Evolutionary conservation across 2,888 invertebrate genomes (phyloP), one percentile per base, ranked within the genome.

Genomic region (Tetragonisca angustula): DNA sequence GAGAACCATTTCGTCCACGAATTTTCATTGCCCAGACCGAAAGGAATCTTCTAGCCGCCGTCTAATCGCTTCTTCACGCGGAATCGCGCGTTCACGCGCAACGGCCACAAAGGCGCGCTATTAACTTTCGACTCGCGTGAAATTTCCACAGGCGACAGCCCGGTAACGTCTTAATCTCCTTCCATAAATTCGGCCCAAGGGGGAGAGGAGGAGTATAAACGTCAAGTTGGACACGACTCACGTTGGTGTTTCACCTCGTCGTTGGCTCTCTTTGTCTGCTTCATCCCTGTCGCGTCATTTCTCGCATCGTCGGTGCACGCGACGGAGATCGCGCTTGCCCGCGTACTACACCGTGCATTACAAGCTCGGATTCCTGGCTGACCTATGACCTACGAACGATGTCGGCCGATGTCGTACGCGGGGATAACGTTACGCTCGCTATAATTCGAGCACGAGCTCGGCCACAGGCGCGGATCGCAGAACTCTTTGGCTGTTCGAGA

Each of bases 341-440:
- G 81, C 78, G 82, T 87, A 80, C 69, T 71, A 87, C 87, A 87
- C 43, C 72, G 82, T 87, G 79, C 77, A 83, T 76, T 78, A 90
- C 87, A 84, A 87, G 80, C 82, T 32, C 52, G 67, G 85, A 76
- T 88, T 81, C 80, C 64, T 56, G 76, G 81, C 62, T 79, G 78
- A 87, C 79, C 90, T 89, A 84, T 89, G 90, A 89, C 89, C 90
- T 72, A 43, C 36, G 82, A 76, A 64, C 85, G 84, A 85, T 90
- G 90, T 90, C 88, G 78, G 79, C 61, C 70, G 74, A 78, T 89
- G 90, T 89, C 90, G 83, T 87, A 87, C 86, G 84, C 81, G 59
- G 67, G 76, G 73, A 81, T 83, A 84, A 64, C 71, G 77, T 76
- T 70, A 75, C 77, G 76, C 54, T 77, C 77, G 82, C 85, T 79